Conservation (phyloP, 2,888 invertebrate species). For the Cosmia pyralina region DNA sequence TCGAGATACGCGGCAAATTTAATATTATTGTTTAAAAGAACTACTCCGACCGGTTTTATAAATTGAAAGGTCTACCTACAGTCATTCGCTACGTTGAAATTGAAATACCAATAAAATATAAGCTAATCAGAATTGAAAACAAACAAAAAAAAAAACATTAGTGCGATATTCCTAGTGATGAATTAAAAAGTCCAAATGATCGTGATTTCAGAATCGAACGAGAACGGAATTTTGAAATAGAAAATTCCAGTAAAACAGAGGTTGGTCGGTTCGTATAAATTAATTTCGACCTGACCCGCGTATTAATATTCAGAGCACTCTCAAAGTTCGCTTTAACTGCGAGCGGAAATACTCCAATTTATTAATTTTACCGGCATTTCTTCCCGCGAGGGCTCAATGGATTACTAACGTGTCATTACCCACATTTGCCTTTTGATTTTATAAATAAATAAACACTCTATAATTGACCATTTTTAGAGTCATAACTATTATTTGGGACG, state of each 20-base stretch:
- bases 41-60: background rate
- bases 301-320: constrained; percentile 89
- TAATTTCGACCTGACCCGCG: constrained; percentile 86
- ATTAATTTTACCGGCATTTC: constrained; percentile 82
- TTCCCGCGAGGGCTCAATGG: constrained; percentile 72
- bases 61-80: background rate
- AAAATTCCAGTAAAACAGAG: constrained; percentile 83
- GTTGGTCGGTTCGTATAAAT: constrained; percentile 86
- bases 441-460: constrained; percentile 34
- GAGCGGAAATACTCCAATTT: constrained; percentile 85
- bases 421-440: constrained; percentile 65
- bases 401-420: constrained; percentile 73
- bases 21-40: background rate
- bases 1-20: background rate
- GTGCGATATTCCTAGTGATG: constrained; percentile 48
- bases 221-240: constrained; percentile 83
- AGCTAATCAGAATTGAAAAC: constrained; percentile 41
- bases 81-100: constrained; percentile 10
- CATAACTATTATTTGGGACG: constrained; percentile 13
- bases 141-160: constrained; percentile 25
- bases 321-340: constrained; percentile 86
- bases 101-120: constrained; percentile 37
- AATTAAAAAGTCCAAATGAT: constrained; percentile 68
- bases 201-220: constrained; percentile 80
- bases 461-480: constrained; percentile 8